Conservation (phyloP, 2,113 vertebrate species). For the Talpa occidentalis region DNA sequence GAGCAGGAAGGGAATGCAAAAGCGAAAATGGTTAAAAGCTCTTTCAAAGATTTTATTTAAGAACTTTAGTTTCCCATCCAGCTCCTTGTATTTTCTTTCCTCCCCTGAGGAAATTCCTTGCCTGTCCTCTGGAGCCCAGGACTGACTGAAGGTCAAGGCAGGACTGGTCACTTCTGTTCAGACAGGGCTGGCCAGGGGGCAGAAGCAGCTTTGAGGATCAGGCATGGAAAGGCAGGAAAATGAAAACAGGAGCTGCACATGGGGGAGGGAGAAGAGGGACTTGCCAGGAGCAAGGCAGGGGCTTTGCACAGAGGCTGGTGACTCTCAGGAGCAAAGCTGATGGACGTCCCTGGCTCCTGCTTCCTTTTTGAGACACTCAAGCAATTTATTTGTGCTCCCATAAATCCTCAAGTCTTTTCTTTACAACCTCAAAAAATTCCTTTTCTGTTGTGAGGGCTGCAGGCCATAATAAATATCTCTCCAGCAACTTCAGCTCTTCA, state of each 20-base stretch:
- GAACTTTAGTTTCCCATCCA: background rate
- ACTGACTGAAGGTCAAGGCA: background rate
- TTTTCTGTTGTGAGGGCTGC: conserved; percentile 40
- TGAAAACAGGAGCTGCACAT: background rate
- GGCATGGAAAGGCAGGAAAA: background rate
- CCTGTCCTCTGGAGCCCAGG: background rate
- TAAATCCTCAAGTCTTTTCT: background rate
- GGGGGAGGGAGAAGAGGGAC: background rate
- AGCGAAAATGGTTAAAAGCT: background rate
- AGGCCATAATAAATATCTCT: background rate
- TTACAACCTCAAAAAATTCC: conserved; percentile 19
- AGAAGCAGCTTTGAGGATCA: background rate
- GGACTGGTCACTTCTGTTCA: background rate
- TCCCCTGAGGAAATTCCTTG: background rate
- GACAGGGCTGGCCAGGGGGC: accelerated
- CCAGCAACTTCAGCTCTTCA: background rate
- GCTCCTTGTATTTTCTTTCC: background rate
- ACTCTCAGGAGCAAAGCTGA: background rate
- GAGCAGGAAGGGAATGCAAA: background rate
- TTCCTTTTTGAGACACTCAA: background rate
- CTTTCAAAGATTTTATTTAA: background rate
- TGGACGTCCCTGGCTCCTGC: too few species aligned
- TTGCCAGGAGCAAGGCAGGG: background rate
- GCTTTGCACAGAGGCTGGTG: background rate
- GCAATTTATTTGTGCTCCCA: background rate